Percentiles rank a stretch among this genome's conserved stretches.
Evolutionary conservation across 2,888 invertebrate species (phyloP).

Genomic region (Eristalinus sepulchralis): DNA sequence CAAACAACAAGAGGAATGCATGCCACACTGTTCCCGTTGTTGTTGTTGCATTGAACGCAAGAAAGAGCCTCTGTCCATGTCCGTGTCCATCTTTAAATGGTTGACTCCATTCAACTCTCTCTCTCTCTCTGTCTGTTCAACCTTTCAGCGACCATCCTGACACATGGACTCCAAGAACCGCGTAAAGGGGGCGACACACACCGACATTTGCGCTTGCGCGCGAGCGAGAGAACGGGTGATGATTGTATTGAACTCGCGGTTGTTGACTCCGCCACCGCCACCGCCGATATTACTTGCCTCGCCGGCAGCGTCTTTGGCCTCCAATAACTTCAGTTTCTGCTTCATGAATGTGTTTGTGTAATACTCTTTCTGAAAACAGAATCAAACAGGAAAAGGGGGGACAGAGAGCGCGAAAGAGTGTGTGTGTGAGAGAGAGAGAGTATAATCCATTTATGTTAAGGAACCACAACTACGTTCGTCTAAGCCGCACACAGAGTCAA

Average conservation of each 20-base stretch:
- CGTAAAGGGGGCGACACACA: slow-evolving; percentile 50
- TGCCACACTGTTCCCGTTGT: background rate
- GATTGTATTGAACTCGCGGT: slow-evolving; percentile 67
- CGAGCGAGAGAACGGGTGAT: background rate
- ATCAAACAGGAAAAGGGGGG: background rate
- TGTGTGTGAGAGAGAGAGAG: background rate
- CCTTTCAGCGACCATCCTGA: background rate
- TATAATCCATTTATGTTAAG: slow-evolving; percentile 29
- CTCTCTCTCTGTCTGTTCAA: background rate
- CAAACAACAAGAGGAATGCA: background rate
- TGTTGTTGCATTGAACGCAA: background rate
- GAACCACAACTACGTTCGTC: slow-evolving; percentile 3
- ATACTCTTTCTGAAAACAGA: slow-evolving; percentile 13
- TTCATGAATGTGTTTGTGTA: background rate
- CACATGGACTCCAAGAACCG: slow-evolving; percentile 41
- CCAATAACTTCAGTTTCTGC: background rate
- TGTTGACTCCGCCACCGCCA: slow-evolving; percentile 59
- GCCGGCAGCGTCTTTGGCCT: slow-evolving; percentile 24
- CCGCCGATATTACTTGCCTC: slow-evolving; percentile 45
- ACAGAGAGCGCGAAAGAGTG: background rate
- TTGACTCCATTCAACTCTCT: background rate
- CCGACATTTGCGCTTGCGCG: slow-evolving; percentile 37
- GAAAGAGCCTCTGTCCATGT: background rate
- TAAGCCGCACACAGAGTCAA: slow-evolving; percentile 1
- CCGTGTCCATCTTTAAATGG: slow-evolving; percentile 23